Evolutionary conservation across 2,113 vertebrate species (phyloP).

Genomic region (Pangasianodon gigas): DNA sequence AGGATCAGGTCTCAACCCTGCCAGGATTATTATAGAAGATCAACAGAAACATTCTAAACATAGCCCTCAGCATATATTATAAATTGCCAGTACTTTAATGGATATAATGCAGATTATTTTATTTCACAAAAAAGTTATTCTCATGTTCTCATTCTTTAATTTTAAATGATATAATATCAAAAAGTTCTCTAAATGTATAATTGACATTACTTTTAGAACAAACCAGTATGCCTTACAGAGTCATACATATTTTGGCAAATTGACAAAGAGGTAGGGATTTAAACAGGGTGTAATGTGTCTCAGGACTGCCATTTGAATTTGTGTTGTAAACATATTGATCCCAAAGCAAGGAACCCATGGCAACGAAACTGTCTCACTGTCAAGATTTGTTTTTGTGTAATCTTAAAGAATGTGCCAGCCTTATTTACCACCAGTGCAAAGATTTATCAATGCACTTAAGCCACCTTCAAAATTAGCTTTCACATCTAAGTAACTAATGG

Average conservation of each 20-base stretch:
- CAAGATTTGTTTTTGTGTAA: not conserved
- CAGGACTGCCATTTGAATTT: not conserved
- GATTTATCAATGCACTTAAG: conserved; percentile 30
- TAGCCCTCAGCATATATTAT: conserved; percentile 43
- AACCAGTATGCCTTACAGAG: not conserved
- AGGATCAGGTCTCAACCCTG: conserved; percentile 19
- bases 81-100: conserved; percentile 27
- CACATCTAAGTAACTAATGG: conserved; percentile 13
- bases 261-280: not conserved
- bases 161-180: not conserved
- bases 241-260: not conserved
- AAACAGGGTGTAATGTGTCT: not conserved
- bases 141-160: not conserved
- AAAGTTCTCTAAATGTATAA: not conserved
- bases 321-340: not conserved
- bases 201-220: not conserved
- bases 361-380: not conserved
- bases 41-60: conserved; percentile 39
- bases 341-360: not conserved
- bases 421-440: not conserved
- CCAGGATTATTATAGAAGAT: conserved; percentile 28
- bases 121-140: not conserved
- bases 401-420: conserved; percentile 5
- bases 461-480: conserved; percentile 32
- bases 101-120: not conserved